Evolutionary conservation across 2,113 vertebrate genomes (phyloP).

Genomic region (Dipodomys stephensi): DNA sequence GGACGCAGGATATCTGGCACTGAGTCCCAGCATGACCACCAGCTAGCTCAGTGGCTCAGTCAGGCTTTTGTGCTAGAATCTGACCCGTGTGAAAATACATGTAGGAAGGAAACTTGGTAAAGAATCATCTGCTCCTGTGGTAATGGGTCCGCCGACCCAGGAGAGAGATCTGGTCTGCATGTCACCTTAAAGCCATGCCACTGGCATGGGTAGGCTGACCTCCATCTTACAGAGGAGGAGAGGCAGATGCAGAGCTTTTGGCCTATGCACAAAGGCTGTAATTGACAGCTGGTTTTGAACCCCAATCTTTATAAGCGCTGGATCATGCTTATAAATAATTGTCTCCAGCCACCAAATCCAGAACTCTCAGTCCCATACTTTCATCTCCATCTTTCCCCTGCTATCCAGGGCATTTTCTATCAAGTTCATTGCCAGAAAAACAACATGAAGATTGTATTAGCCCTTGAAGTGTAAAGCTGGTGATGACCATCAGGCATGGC

Average conservation of each 20-base stretch:
- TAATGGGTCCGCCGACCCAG: neutral
- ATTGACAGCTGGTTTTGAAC: neutral
- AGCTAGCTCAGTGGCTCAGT: neutral
- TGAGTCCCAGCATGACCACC: neutral
- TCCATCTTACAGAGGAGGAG: neutral
- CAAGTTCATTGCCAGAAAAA: neutral
- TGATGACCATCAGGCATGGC: neutral
- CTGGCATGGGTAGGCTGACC: neutral
- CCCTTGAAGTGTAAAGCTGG: neutral
- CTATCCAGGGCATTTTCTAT: neutral
- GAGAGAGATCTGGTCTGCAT: neutral
- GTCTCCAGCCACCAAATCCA: neutral
- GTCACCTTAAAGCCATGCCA: neutral
- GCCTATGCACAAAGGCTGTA: neutral
- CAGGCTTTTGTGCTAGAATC: neutral
- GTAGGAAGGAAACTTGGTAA: neutral
- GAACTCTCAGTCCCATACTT: neutral
- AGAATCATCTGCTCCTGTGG: neutral
- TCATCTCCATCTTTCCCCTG: neutral
- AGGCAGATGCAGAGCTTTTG: neutral
- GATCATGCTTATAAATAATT: neutral
- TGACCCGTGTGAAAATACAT: neutral
- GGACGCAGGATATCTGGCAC: neutral
- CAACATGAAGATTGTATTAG: neutral
- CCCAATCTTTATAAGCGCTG: neutral